phyloP scores from a whole-genome alignment of 1,140 invertebrate genomes.

The Apis florea region DNA sequence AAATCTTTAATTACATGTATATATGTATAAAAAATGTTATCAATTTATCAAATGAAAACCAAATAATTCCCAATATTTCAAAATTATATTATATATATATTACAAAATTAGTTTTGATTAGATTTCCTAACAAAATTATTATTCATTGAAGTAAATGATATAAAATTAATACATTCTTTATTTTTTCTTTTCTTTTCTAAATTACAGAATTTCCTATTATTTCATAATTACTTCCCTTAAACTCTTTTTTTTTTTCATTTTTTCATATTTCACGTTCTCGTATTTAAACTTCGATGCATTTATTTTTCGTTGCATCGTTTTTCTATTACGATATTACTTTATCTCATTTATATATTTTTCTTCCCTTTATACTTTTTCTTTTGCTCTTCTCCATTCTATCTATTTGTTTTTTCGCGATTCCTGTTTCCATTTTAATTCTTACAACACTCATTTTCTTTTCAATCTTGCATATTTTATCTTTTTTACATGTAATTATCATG shows the following conservation, averaged over 20 bases:
- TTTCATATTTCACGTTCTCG: not conserved
- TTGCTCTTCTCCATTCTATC: not conserved
- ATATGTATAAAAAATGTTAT: no score
- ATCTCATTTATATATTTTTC: not conserved
- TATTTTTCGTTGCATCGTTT: not conserved
- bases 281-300: not conserved
- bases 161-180: not conserved
- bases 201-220: not conserved
- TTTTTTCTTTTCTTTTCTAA: not conserved
- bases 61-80: not conserved
- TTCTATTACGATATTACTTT: not conserved
- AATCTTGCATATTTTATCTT: not conserved
- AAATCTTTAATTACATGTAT: no score
- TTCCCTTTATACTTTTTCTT: not conserved
- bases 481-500: constrained; percentile 17
- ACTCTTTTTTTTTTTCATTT: not conserved
- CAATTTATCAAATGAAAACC: no score
- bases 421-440: not conserved
- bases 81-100: no score
- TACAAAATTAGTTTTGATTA: not conserved
- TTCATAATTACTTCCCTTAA: not conserved
- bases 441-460: not conserved
- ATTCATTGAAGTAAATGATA: not conserved
- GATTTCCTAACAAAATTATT: not conserved
- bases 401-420: not conserved